These are phyloP conservation scores for Drosophila nigritarsus DNA, from an alignment of 2,888 invertebrate species.

Conservation along the genomic window DNA sequence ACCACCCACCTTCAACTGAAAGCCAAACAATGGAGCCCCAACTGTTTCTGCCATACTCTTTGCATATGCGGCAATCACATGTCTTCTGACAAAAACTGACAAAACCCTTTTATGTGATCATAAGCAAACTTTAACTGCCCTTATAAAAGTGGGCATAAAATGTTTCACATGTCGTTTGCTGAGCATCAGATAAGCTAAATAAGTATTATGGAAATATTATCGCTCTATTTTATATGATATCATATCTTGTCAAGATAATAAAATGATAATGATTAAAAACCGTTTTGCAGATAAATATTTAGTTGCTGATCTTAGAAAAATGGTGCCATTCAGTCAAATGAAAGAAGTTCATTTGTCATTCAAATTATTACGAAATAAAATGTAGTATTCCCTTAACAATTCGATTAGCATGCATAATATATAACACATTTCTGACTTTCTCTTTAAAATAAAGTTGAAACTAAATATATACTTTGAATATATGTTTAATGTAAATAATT, in stretches of 20 bases:
- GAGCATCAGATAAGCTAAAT: neutral
- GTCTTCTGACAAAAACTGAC: conserved; percentile 43
- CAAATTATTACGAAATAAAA: neutral
- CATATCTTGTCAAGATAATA: neutral
- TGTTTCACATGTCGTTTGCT: neutral
- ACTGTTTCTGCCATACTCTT: conserved; percentile 38
- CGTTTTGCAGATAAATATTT: neutral
- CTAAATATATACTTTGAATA: neutral
- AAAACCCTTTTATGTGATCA: conserved; percentile 57
- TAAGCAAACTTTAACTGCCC: conserved; percentile 26
- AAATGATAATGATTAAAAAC: neutral
- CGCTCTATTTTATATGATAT: neutral
- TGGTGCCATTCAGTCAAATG: neutral
- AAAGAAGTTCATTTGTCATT: neutral
- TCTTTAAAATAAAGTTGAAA: neutral
- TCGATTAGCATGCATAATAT: neutral
- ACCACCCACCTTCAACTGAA: conserved; percentile 62
- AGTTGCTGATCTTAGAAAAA: neutral
- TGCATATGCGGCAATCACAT: conserved; percentile 60
- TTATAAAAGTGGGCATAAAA: neutral
- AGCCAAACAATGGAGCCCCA: conserved; percentile 58
- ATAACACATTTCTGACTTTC: neutral
- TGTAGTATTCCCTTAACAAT: neutral
- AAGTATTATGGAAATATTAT: neutral
- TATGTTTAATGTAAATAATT: neutral